Evolutionary conservation across 2,113 vertebrate species (phyloP).

Genomic region (Alligator mississippiensis): DNA sequence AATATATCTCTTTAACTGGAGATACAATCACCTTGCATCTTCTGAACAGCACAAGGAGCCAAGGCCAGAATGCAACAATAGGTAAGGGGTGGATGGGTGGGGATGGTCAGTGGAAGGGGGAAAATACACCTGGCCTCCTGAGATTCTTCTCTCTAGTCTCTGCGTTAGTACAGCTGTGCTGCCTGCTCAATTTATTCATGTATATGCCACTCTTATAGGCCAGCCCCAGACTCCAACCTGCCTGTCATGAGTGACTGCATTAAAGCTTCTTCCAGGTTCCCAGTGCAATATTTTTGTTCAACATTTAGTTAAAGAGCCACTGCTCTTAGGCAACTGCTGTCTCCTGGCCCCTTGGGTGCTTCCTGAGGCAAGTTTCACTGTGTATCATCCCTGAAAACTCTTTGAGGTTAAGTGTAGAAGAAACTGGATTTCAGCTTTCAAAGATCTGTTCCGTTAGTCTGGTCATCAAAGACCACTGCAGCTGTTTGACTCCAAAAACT

Average conservation of each 20-base stretch:
- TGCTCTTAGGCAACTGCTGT: not conserved
- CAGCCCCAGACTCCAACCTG: not conserved
- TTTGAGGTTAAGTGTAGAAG: not conserved
- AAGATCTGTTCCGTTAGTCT: not conserved
- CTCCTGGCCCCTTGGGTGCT: not conserved
- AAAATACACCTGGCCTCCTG: not conserved
- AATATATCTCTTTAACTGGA: not conserved
- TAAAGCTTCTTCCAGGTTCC: not conserved
- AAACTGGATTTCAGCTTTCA: slow-evolving; percentile 3
- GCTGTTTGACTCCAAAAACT: not conserved
- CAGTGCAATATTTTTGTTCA: not conserved
- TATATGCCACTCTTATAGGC: rapidly evolving
- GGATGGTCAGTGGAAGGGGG: not conserved
- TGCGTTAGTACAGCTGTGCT: rapidly evolving
- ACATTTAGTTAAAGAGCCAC: not conserved
- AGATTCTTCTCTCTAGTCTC: not conserved
- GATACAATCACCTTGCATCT: not conserved
- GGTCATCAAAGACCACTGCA: not conserved
- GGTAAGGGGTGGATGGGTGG: not conserved
- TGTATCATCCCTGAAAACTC: not conserved
- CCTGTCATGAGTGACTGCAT: not conserved
- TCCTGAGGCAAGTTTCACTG: not conserved
- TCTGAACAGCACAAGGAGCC: not conserved
- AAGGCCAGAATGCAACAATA: not conserved
- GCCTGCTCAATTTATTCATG: not conserved